A percentile compares a stretch with the other conserved stretches of the same genome.
These are phyloP conservation scores for Penaeus chinensis DNA, from an alignment of 1,140 invertebrate genomes.

Conservation along the genomic window DNA sequence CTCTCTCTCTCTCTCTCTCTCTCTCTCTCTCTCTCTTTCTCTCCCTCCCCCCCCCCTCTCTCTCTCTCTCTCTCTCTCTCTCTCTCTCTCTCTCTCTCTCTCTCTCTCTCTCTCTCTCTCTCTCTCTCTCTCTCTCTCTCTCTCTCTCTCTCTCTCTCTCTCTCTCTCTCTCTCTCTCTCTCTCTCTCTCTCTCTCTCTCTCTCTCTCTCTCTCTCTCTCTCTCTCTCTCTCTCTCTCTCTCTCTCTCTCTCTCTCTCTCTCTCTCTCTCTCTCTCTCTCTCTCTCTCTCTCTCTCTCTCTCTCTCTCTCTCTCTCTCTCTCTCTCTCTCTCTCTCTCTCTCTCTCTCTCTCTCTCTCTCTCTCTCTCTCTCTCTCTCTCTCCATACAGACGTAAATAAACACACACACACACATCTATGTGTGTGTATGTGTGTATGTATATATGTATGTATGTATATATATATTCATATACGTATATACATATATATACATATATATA, in stretches of 20 bases:
- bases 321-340: background rate
- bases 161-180: background rate
- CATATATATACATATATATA: background rate
- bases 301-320: background rate
- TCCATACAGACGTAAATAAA: background rate
- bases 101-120: too few species aligned
- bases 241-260: background rate
- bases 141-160: too few species aligned
- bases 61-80: constrained; percentile 1
- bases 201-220: background rate
- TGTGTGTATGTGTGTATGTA: background rate
- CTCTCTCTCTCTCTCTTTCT: background rate
- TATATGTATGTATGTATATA: background rate
- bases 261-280: background rate
- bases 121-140: background rate
- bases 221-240: background rate
- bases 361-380: background rate
- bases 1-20: background rate
- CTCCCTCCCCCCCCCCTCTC: background rate
- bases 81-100: constrained; percentile 1
- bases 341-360: background rate
- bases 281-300: background rate
- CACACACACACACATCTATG: background rate
- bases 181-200: background rate
- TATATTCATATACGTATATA: background rate